Base-by-base conservation (phyloP, 2,113 vertebrate species). In the Gymnobelideus leadbeateri region DNA sequence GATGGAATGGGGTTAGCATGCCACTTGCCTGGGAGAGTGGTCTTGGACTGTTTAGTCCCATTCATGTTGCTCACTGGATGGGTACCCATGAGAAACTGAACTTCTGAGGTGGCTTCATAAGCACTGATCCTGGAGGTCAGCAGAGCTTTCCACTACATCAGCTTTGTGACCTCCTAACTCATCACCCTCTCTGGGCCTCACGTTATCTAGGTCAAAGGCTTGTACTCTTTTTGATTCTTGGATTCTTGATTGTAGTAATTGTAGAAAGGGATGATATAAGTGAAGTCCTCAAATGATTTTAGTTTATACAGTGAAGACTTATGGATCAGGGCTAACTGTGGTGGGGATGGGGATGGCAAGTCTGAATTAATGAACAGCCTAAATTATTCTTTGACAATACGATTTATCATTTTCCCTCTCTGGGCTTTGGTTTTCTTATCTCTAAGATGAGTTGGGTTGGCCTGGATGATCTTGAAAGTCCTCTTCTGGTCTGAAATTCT, bases 161-260 rank as follows among this genome's bases (percentile, higher is more conserved):
- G 94, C 90, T 97, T 92, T 97, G 92, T 97, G 95, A 96, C 92
- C 55, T 94, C 95, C 51, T 97, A 96, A 98, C 95, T 96, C 92
- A 95, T 52, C 51, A 95, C 9, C 89, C 96, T 96, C 93, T 96
- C 93, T 96, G 54, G 37, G 89, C 61, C 94, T 94, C 92, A 96
- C 2, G 93, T 95, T 95, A 47, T 95, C 23, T 68, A 77, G 68
- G 23, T 93, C 50, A 96, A 94, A 94, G 90, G 91, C 94, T 93
- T 47, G 37, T 91, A 92, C 53, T 92, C 94, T 92, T 84, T 91
- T 37, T 9, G 94, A 92, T 95, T 92, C 77, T 92, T 37, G 5
- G 95, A 91, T 93, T 68, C 96, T 51, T 95, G 94, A 91, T 96
- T 25, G 51, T n/a, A 47, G 50, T 96, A 96, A 95, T 25, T 92